These are phyloP conservation scores for Melangyna quadrimaculata DNA, from an alignment of 2,888 invertebrate species.

Conservation along the genomic window DNA sequence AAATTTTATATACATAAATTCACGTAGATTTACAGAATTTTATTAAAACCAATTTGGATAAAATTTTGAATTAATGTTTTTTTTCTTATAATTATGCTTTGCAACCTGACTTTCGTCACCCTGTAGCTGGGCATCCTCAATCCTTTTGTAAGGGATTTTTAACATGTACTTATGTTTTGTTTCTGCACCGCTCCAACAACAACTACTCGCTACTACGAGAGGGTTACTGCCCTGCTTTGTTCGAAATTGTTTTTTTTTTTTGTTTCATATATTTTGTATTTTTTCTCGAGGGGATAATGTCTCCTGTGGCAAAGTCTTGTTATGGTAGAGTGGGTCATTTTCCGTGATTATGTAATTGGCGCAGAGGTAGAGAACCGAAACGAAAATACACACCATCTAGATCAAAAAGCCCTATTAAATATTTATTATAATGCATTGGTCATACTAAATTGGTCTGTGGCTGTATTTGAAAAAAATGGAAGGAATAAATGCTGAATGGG, in stretches of 20 bases:
- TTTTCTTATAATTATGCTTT: too few relatives aligned
- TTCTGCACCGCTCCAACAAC: conserved; percentile 17
- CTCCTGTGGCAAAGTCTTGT: conserved; percentile 55
- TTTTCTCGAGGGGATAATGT: conserved; percentile 32
- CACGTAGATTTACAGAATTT: too few relatives aligned
- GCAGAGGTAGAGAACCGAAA: conserved; percentile 29
- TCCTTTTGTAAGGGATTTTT: conserved; percentile 46
- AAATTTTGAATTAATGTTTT: too few relatives aligned
- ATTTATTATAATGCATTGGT: conserved; percentile 68
- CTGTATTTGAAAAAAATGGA: conserved; percentile 22
- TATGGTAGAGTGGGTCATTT: conserved; percentile 53
- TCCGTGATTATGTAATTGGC: conserved; percentile 66
- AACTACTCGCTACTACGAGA: not conserved
- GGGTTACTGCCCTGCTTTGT: not conserved
- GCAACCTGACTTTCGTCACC: not conserved
- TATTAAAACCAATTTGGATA: too few relatives aligned
- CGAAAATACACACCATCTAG: too few relatives aligned
- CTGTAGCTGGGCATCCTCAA: conserved; percentile 20
- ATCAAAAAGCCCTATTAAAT: conserved; percentile 60
- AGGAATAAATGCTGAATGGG: conserved; percentile 3
- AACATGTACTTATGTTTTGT: conserved; percentile 45
- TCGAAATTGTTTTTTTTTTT: not conserved
- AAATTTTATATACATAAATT: too few relatives aligned
- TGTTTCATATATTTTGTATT: not conserved
- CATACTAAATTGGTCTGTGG: conserved; percentile 55